A percentile compares a stretch with the other conserved stretches of the same genome.
These are phyloP conservation scores for Meloidogyne hapla DNA, from an alignment of 1,140 invertebrate species.

Conservation along the genomic window DNA sequence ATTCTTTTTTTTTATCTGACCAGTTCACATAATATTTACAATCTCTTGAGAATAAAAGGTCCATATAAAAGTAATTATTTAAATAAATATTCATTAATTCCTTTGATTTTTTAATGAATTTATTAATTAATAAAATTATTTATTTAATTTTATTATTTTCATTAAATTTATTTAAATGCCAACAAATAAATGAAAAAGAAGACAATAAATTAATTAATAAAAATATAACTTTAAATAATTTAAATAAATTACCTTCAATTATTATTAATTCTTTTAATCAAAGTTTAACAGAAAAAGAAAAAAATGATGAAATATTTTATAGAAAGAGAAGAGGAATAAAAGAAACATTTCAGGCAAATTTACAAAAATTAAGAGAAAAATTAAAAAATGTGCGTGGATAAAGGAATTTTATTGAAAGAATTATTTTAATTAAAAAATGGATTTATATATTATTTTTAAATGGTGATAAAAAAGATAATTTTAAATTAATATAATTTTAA, in stretches of 20 bases:
- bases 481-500: no score
- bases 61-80: background rate
- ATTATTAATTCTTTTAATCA: background rate
- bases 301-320: slow-evolving; percentile 2
- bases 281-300: background rate
- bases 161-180: background rate
- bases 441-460: no score
- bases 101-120: background rate
- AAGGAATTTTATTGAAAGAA: no score
- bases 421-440: no score
- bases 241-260: background rate
- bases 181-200: background rate
- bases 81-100: background rate
- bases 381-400: background rate
- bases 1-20: no score
- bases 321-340: background rate
- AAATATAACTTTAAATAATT: background rate
- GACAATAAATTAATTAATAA: no score
- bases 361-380: slow-evolving; percentile 2
- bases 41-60: no score
- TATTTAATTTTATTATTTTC: background rate
- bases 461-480: no score
- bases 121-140: slow-evolving; percentile 7
- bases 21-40: no score
- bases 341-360: slow-evolving; percentile 1